Percentiles rank a stretch among this genome's conserved stretches.
These are phyloP conservation scores for Wiebesia pumilae DNA, from an alignment of 1,140 invertebrate genomes.

Conservation along the genomic window DNA sequence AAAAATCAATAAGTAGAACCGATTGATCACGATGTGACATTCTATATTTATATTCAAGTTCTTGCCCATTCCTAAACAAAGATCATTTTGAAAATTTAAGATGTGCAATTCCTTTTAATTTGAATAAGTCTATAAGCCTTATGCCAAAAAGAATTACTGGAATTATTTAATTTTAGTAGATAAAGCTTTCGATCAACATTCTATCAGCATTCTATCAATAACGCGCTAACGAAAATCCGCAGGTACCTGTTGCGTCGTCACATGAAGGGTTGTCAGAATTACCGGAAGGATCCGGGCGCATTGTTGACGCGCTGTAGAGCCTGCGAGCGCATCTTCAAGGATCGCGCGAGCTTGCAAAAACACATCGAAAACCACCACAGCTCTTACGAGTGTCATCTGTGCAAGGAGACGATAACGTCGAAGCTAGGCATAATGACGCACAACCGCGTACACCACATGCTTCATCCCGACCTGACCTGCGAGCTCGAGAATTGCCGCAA, in stretches of 20 bases:
- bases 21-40: too few relatives aligned
- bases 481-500: conserved; percentile 74
- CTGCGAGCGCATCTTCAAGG: conserved; percentile 78
- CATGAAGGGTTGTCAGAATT: conserved; percentile 77
- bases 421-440: conserved; percentile 79
- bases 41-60: too few relatives aligned
- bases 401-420: conserved; percentile 74
- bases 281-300: conserved; percentile 74
- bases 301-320: conserved; percentile 76
- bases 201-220: too few relatives aligned
- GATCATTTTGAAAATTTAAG: too few relatives aligned
- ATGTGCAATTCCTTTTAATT: too few relatives aligned
- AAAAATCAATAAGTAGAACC: too few relatives aligned
- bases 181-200: too few relatives aligned
- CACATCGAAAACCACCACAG: conserved; percentile 78
- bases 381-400: conserved; percentile 76
- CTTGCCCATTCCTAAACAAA: too few relatives aligned
- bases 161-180: too few relatives aligned
- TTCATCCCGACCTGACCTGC: conserved; percentile 76
- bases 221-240: neutral
- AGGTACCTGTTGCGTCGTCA: conserved; percentile 75
- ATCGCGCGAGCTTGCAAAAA: conserved; percentile 76
- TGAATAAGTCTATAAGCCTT: too few relatives aligned
- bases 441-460: conserved; percentile 77
- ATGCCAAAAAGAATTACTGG: too few relatives aligned